phyloP scores from a whole-genome alignment of 2,888 invertebrate species.

The Tetrapedia diversipes region DNA sequence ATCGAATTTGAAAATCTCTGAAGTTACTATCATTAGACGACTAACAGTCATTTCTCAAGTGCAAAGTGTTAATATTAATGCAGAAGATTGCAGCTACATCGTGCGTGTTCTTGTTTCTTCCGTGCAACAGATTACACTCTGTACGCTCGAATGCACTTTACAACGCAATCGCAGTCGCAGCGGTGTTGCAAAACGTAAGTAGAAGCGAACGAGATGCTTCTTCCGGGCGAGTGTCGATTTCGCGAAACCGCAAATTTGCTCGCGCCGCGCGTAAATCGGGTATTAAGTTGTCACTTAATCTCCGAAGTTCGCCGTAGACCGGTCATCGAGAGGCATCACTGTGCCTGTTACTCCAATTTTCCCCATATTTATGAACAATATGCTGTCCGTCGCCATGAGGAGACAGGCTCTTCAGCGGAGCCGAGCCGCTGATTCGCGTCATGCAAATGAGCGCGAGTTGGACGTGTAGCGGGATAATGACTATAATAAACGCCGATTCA shows the following conservation, averaged over 20 bases:
- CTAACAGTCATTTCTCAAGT: no score
- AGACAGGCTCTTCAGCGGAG: slow-evolving; percentile 31
- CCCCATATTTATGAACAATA: slow-evolving; percentile 48
- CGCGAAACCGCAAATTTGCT: slow-evolving; percentile 5
- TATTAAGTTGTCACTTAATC: slow-evolving; percentile 33
- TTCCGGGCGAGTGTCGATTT: slow-evolving; percentile 7
- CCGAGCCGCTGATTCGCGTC: slow-evolving; percentile 14
- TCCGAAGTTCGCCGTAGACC: neutral
- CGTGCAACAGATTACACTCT: no score
- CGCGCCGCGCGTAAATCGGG: neutral
- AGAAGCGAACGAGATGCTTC: neutral
- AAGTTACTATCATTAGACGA: no score
- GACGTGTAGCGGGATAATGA: slow-evolving; percentile 43
- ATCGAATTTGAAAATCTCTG: no score
- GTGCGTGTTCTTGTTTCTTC: no score
- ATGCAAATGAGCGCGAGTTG: slow-evolving; percentile 44
- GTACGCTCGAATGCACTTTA: no score
- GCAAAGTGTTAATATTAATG: no score
- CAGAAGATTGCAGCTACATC: no score
- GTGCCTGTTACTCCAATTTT: slow-evolving; percentile 31
- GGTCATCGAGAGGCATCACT: neutral
- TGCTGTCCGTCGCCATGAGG: neutral
- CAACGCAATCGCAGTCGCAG: neutral
- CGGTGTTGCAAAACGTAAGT: neutral
- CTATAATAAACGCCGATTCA: slow-evolving; percentile 55